A percentile compares a stretch with the other conserved stretches of the same genome.
These are phyloP conservation scores for Atopsyche davidsoni DNA, from an alignment of 1,140 invertebrate species.

Conservation along the genomic window DNA sequence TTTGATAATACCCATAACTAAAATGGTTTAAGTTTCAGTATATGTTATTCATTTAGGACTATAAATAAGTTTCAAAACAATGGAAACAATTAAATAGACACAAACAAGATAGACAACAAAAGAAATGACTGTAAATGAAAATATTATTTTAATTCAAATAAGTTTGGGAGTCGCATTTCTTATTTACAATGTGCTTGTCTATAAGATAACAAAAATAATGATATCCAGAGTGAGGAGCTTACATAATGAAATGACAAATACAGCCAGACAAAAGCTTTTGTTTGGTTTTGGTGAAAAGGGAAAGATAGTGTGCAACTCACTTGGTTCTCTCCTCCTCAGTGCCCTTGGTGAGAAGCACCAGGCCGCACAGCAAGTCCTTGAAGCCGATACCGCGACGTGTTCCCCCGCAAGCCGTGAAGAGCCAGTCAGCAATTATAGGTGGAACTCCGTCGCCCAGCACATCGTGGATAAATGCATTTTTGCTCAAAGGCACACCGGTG, in stretches of 20 bases:
- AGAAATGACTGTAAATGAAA: no score
- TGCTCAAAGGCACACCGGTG: constrained; percentile 62
- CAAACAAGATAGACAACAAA: no score
- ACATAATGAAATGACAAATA: not conserved
- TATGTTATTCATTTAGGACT: no score
- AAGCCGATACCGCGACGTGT: constrained; percentile 72
- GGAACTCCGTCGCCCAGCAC: constrained; percentile 81
- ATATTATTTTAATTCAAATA: no score
- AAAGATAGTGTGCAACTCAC: constrained; percentile 51
- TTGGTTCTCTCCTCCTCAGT: constrained; percentile 78
- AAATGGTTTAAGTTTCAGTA: no score
- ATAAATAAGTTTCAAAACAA: no score
- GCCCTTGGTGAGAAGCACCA: constrained; percentile 78
- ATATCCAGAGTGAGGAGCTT: not conserved
- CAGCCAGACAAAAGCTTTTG: no score
- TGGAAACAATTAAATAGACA: no score
- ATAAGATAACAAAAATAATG: not conserved
- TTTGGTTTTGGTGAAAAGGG: no score
- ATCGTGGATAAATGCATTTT: constrained; percentile 70
- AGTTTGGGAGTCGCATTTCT: no score
- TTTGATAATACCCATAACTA: no score
- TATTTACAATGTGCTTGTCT: not conserved
- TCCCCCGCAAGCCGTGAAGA: constrained; percentile 77
- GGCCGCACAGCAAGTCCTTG: constrained; percentile 74
- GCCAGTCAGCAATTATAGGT: constrained; percentile 65